These are phyloP conservation scores for Synaphobranchus kaupii DNA, from an alignment of 2,797 vertebrate species.

Conservation along the genomic window DNA sequence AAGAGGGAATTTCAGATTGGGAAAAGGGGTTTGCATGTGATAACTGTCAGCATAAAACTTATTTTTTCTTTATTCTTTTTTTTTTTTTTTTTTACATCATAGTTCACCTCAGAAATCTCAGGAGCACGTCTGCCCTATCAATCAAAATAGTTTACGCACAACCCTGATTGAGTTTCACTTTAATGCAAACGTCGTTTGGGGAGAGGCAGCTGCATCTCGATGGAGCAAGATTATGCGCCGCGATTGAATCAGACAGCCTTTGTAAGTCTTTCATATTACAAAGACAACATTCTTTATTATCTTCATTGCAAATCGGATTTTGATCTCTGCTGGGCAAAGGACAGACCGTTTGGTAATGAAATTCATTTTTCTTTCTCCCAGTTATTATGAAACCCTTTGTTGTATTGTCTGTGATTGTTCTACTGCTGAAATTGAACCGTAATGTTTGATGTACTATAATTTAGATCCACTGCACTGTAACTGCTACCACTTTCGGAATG, in stretches of 20 bases:
- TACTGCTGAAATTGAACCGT: not conserved
- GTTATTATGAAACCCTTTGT: not conserved
- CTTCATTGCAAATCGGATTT: not conserved
- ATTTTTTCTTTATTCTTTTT: conserved; percentile 36
- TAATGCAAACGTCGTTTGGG: conserved; percentile 64
- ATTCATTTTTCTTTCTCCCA: not conserved
- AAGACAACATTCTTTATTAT: conserved; percentile 7
- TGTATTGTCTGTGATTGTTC: not conserved
- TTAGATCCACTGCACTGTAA: not conserved
- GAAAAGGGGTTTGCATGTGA: conserved; percentile 57
- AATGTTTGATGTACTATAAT: not conserved
- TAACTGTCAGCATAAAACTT: conserved; percentile 68
- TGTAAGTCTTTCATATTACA: not conserved
- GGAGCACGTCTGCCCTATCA: conserved; percentile 66
- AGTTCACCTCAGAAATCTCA: conserved; percentile 69
- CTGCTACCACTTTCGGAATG: not conserved
- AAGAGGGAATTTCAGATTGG: conserved; percentile 60
- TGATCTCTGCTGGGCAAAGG: conserved; percentile 13
- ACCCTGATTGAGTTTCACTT: conserved; percentile 62
- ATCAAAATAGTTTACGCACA: conserved; percentile 69
- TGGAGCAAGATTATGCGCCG: conserved; percentile 59
- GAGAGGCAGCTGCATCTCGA: conserved; percentile 53
- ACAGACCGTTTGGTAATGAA: not conserved
- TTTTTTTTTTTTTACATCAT: conserved; percentile 49
- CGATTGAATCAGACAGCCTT: conserved; percentile 37